Conservation (phyloP, 2,888 invertebrate species). For the Dimorphilus gyrociliatus region DNA sequence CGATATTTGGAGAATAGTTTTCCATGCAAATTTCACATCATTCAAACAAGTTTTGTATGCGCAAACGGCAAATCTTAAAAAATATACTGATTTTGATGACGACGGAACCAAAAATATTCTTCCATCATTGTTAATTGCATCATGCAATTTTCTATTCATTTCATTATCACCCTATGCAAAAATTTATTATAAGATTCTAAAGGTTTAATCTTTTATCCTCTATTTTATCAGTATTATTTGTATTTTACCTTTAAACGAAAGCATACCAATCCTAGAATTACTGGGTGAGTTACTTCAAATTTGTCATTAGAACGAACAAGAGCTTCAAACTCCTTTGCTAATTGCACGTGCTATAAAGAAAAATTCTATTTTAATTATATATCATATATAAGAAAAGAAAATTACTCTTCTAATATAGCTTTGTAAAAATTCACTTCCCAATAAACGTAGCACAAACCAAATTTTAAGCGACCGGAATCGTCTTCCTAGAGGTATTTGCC, state of each 20-base stretch:
- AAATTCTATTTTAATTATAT: too few relatives aligned
- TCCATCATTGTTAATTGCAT: constrained; percentile 68
- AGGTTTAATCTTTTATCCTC: not conserved
- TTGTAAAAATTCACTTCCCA: constrained; percentile 61
- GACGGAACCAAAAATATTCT: constrained; percentile 83
- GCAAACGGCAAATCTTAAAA: constrained; percentile 74
- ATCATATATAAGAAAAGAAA: too few relatives aligned
- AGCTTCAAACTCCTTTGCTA: constrained; percentile 62
- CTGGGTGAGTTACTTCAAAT: constrained; percentile 67
- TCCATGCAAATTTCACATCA: constrained; percentile 72
- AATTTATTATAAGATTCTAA: not conserved
- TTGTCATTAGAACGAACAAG: constrained; percentile 52
- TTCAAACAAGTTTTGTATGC: constrained; percentile 61
- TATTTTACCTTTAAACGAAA: constrained; percentile 56
- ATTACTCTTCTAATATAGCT: constrained; percentile 55
- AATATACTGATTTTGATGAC: constrained; percentile 63
- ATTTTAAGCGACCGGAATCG: constrained; percentile 74
- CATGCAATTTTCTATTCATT: constrained; percentile 59
- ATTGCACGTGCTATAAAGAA: constrained; percentile 36
- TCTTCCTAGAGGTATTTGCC: constrained; percentile 71
- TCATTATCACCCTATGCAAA: constrained; percentile 48
- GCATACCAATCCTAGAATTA: constrained; percentile 72
- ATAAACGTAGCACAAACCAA: constrained; percentile 75
- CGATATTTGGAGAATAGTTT: constrained; percentile 59
- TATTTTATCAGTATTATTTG: constrained; percentile 1